phyloP scores from a whole-genome alignment of 1,140 invertebrate genomes.

The Sycophaga agraensis region DNA sequence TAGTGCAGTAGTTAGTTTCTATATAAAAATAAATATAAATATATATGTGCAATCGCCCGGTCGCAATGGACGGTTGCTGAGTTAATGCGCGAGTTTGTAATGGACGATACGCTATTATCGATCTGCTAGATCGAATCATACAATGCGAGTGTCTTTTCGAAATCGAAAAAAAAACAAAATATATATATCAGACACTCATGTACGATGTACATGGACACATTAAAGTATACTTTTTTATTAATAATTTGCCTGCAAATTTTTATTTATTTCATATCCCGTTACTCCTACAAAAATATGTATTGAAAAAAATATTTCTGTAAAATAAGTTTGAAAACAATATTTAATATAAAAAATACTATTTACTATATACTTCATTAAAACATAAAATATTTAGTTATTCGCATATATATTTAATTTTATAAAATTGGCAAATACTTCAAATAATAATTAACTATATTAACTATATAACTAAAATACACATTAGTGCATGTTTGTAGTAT shows the following conservation, averaged over 20 bases:
- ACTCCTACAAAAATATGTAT: no score
- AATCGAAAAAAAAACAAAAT: neutral
- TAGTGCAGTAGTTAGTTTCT: neutral
- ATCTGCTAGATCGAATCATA: slow-evolving; percentile 22
- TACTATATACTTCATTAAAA: no score
- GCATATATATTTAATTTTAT: no score
- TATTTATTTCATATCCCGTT: slow-evolving; percentile 14
- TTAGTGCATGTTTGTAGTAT: no score
- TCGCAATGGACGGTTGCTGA: slow-evolving; percentile 11
- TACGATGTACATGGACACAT: slow-evolving; percentile 39
- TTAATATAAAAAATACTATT: no score
- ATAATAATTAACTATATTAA: no score
- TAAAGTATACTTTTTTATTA: slow-evolving; percentile 28
- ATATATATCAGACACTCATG: slow-evolving; percentile 25
- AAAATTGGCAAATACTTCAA: no score
- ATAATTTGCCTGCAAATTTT: neutral
- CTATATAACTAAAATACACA: no score
- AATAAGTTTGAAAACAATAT: neutral
- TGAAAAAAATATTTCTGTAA: neutral
- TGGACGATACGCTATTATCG: slow-evolving; percentile 1
- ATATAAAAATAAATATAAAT: neutral
- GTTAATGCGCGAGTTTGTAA: slow-evolving; percentile 8
- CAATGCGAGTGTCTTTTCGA: neutral
- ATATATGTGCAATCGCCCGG: slow-evolving; percentile 1
- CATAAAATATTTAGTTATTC: no score